phyloP scores from a whole-genome alignment of 2,888 invertebrate genomes.

The Thelaira solivaga region DNA sequence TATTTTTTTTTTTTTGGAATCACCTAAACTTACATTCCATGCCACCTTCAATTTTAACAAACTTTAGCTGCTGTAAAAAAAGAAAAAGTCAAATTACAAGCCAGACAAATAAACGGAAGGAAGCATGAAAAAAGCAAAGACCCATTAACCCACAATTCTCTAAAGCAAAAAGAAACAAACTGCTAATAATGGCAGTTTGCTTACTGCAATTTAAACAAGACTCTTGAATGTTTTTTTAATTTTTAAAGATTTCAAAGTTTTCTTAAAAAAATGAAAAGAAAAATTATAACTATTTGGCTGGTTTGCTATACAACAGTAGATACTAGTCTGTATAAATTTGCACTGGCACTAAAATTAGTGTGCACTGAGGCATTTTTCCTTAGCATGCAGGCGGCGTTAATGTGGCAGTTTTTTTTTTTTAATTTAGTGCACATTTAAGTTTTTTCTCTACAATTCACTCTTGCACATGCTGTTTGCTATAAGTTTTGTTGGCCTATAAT shows the following conservation, averaged over 20 bases:
- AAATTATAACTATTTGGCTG: constrained; percentile 6
- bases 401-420: constrained; percentile 26
- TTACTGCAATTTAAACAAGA: constrained; percentile 36
- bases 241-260: background rate
- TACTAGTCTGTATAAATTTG: constrained; percentile 2
- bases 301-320: background rate
- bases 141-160: constrained; percentile 64
- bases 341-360: constrained; percentile 47
- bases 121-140: constrained; percentile 14
- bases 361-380: constrained; percentile 39
- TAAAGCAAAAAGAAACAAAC: constrained; percentile 27
- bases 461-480: background rate
- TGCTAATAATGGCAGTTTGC: constrained; percentile 13
- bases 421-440: constrained; percentile 16
- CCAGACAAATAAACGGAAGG: background rate
- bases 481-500: constrained; percentile 29
- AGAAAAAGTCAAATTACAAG: background rate
- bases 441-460: background rate
- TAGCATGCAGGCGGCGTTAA: constrained; percentile 50
- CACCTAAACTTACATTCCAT: too few relatives aligned
- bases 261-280: background rate
- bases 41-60: too few relatives aligned
- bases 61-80: too few relatives aligned
- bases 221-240: background rate
- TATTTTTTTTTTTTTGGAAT: too few relatives aligned